Evolutionary conservation across 2,797 vertebrate genomes (phyloP), one percentile per base, ranked within the genome.

Genomic region (Amphiprion clarkii): DNA sequence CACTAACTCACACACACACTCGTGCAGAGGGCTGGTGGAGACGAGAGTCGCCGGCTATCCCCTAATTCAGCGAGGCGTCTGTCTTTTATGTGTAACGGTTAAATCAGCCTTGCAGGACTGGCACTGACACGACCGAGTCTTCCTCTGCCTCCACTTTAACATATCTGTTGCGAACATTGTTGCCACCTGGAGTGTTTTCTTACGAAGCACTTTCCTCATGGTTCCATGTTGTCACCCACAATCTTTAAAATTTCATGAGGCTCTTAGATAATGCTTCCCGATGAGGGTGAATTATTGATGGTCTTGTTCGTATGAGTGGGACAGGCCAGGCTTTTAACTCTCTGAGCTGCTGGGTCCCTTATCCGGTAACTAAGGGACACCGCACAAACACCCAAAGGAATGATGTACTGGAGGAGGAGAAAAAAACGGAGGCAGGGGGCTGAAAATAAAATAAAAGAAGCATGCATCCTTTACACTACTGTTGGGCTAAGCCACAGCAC

Each of bases 221-320:
- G 73, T 85, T 87, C 83, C 46, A 77, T 87, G 88, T 93, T 91
- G 92, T 94, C 93, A 92, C 91, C 89, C 85, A 84, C 87, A 84
- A 86, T 81, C 82, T 89, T 95, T 70, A 94, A 94, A 93, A 31
- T 92, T 93, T 95, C 31, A 94, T 94, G 84, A 87, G 88, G 91
- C 91, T 91, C 92, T 95, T 94, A 95, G 93, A 94, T 94, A 94
- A 94, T 93, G 90, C 94, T 93, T 91, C 88, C 87, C 88, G 83
- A 92, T 91, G 92, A 93, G 76, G 82, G 85, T 95, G 91, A 95
- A 95, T 95, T 93, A 95, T 95, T 95, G 91, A 94, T 94, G 88
- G 82, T 72, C 92, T 92, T 93, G 94, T 94, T 93, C 82, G 74
- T 93, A 91, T 73, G 92, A 93, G 91, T 79, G 89, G 91, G 91